Percentiles rank a stretch among this genome's conserved stretches.
Conservation (phyloP, 2,113 vertebrate genomes). For the Phalacrocorax pelagicus region DNA sequence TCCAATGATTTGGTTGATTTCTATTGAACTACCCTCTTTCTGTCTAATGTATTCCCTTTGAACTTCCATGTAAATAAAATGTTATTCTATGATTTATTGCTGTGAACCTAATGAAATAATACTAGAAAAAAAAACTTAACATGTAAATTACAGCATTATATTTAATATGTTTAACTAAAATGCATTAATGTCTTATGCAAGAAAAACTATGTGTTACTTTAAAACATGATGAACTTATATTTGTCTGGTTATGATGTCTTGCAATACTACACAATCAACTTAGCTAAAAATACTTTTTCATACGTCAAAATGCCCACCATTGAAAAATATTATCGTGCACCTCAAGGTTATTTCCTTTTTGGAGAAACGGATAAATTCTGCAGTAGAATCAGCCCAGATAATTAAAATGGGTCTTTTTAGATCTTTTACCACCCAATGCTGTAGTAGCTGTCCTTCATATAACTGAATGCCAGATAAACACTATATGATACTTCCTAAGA, state of each 20-base stretch:
- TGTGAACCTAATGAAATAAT: slow-evolving; percentile 72
- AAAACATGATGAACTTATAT: slow-evolving; percentile 66
- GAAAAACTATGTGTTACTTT: slow-evolving; percentile 47
- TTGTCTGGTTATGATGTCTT: slow-evolving; percentile 44
- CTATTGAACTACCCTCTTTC: slow-evolving; percentile 62
- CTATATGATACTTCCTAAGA: slow-evolving; percentile 50
- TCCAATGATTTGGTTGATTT: slow-evolving; percentile 64
- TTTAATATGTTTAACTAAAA: slow-evolving; percentile 68
- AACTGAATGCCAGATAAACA: slow-evolving; percentile 55
- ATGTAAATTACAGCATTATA: slow-evolving; percentile 48
- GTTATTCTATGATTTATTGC: slow-evolving; percentile 74
- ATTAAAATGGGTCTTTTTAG: slow-evolving; percentile 26
- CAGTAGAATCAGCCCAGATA: slow-evolving; percentile 53
- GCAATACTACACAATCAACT: slow-evolving; percentile 67
- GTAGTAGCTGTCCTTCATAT: slow-evolving; percentile 20
- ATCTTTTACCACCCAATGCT: slow-evolving; percentile 23
- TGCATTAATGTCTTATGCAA: slow-evolving; percentile 57
- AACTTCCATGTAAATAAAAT: slow-evolving; percentile 59
- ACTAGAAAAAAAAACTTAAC: slow-evolving; percentile 58
- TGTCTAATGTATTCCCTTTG: slow-evolving; percentile 63
- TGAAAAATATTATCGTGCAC: slow-evolving; percentile 70
- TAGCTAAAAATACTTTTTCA: slow-evolving; percentile 70
- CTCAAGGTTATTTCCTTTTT: slow-evolving; percentile 46
- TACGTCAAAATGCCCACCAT: slow-evolving; percentile 70
- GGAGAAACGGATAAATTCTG: slow-evolving; percentile 56